Evolutionary conservation across 53 echinoderm and acorn worm genomes (phyloP), one percentile per base, ranked within the genome.

Genomic region (Hippasteria phrygiana): DNA sequence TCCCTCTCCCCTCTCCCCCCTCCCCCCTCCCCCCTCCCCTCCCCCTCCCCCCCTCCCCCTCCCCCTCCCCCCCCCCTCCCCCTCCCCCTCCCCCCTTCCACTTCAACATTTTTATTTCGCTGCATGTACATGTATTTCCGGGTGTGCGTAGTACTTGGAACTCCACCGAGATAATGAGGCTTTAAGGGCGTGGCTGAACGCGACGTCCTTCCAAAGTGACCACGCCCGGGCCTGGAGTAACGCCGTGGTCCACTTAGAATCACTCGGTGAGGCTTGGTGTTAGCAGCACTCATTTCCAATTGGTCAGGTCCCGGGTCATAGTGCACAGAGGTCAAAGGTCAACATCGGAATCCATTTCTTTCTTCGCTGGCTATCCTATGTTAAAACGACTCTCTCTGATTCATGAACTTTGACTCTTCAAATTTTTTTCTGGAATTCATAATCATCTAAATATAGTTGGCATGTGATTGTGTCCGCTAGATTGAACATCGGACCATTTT

Each of bases 141-240:
- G 59, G 16, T 31, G 33, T 41, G 4, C 55, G 43, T 94, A 97
- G 97, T 95, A 95, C 77, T 90, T 96, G 81, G 94, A 87, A 43
- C 80, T 91, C 83, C 91, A 87, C 36, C 69, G 90, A 34, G 88
- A 95, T 71, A 87, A 74, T 45, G 89, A 93, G 42, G 96, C 96
- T 3, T 77, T 96, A 50, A 65, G 87, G 50, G 97, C 97, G 75
- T 97, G 97, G 97, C 84, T 95, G 50, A 95, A 95, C 91, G 97
- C 97, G 38, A 95, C 95, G 3, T 94, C 95, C 18, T 83, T 87
- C 72, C 89, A 89, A 77, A 93, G 88, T 69, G 83, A 92, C 54
- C 97, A 97, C 74, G 82, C 87, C 54, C 91, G 92, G 75, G 97
- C 97, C n/a, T 97, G 97, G 97, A 93, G 85, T 73, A 97, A 97